Evolutionary conservation across 2,888 invertebrate genomes (phyloP), one percentile per base, ranked within the genome.

Genomic region (Xiphydria camelus): DNA sequence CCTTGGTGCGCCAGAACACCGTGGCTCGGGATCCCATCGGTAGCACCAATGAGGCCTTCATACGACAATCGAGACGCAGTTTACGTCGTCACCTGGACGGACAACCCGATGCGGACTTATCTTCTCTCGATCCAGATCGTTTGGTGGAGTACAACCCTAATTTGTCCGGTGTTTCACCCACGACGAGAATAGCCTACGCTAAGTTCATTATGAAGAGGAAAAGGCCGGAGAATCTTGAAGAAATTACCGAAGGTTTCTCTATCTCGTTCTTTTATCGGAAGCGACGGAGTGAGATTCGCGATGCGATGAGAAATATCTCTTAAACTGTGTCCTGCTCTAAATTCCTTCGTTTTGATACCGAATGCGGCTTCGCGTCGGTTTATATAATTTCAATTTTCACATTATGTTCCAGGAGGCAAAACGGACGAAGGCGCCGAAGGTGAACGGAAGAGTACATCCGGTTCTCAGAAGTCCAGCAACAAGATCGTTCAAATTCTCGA

Each of bases 191-290:
- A 10, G 92, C 92, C 0, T 92, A 92, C 61, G 91, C 90, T 40
- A 92, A 91, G 75, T 93, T 92, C 70, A 92, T 92, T 85, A 83
- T 85, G 50, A 84, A 82, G 66, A 86, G 88, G 75, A 80, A 87
- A 53, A 82, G 82, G 40, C 79, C 82, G 0, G 63, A 59, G 32
- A 61, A 62, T n/a, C n/a, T n/a, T 15, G 53, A 51, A 31, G 49
- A 45, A 3, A 47, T 33, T 29, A 38, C 41, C 31, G 40, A 42
- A 29, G 49, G 41, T 45, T 48, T 41, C 37, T 25, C 21, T 31
- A 15, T 20, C 22, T 21, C 25, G 35, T 34, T 41, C 29, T 35
- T 23, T 31, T 31, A 18, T n/a, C 21, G 22, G 6, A 15, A 41
- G 14, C 15, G 2, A 12, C 14, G n/a, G 29, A 12, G 4, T 45